A percentile compares a stretch with the other conserved stretches of the same genome.
Evolutionary conservation across 2,113 vertebrate genomes (phyloP).

Genomic region (Siniperca knerii): DNA sequence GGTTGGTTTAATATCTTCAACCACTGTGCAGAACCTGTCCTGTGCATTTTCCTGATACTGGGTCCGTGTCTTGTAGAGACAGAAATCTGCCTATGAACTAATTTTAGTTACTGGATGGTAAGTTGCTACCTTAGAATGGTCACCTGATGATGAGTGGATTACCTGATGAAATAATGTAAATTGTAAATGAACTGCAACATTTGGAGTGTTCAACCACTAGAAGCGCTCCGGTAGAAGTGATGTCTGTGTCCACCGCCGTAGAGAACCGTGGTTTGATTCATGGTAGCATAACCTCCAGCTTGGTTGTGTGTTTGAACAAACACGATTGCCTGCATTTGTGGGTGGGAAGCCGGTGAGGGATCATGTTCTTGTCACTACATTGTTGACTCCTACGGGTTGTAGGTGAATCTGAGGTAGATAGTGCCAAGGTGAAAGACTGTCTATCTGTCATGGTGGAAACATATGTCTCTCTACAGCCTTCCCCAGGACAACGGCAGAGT

Average conservation of each 20-base stretch:
- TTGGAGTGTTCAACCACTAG: too few species aligned
- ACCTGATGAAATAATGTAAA: too few species aligned
- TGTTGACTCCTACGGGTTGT: background rate
- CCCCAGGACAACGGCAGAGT: background rate
- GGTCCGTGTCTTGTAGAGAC: background rate
- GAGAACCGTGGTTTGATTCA: background rate
- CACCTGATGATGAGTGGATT: too few species aligned
- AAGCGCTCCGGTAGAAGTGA: too few species aligned
- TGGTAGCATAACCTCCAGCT: background rate
- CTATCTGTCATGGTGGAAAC: background rate
- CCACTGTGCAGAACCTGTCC: too few species aligned
- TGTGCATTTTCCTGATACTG: too few species aligned
- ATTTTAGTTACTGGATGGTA: too few species aligned
- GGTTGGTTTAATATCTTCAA: too few species aligned
- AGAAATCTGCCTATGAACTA: too few species aligned
- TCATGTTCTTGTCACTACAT: background rate
- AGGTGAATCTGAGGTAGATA: background rate
- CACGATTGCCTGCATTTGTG: too few species aligned
- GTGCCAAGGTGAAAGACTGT: background rate
- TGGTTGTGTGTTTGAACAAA: background rate
- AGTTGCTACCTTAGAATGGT: too few species aligned
- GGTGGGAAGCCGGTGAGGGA: background rate
- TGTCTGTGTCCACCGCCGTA: background rate
- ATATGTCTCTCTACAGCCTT: background rate
- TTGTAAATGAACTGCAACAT: too few species aligned